Evolutionary conservation across 2,888 invertebrate genomes (phyloP).

Genomic region (Microctonus brassicae): DNA sequence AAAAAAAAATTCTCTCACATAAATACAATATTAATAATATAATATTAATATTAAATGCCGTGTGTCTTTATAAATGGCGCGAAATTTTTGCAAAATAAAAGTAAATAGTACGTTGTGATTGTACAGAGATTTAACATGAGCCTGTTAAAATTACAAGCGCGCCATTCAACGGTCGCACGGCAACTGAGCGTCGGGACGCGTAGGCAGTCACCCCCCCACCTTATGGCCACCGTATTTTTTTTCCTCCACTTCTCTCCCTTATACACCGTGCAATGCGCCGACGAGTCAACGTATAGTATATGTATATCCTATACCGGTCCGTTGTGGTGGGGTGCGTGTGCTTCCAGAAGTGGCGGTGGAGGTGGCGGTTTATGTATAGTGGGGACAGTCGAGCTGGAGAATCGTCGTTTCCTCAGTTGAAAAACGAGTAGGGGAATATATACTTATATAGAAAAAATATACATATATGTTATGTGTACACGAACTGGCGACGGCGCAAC

Average conservation of each 20-base stretch:
- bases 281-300: conserved; percentile 25
- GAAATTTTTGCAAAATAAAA: neutral
- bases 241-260: conserved; percentile 33
- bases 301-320: conserved; percentile 31
- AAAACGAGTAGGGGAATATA: conserved; percentile 5
- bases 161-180: conserved; percentile 68
- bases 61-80: neutral
- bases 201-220: conserved; percentile 59
- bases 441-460: too few relatives aligned
- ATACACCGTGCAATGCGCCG: neutral
- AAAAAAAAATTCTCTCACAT: neutral
- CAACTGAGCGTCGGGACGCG: conserved; percentile 67
- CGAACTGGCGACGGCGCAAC: conserved; percentile 24
- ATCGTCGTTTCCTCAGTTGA: conserved; percentile 39
- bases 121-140: conserved; percentile 27
- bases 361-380: neutral
- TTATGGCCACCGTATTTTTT: conserved; percentile 24
- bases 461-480: too few relatives aligned
- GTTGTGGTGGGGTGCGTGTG: conserved; percentile 28
- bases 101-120: conserved; percentile 2
- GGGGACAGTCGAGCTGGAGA: conserved; percentile 8
- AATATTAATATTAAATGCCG: neutral
- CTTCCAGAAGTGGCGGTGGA: conserved; percentile 4
- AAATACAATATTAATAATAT: too few relatives aligned
- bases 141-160: conserved; percentile 48